These are phyloP conservation scores for Gobionotothen gibberifrons DNA, from an alignment of 2,797 vertebrate genomes.

Conservation along the genomic window DNA sequence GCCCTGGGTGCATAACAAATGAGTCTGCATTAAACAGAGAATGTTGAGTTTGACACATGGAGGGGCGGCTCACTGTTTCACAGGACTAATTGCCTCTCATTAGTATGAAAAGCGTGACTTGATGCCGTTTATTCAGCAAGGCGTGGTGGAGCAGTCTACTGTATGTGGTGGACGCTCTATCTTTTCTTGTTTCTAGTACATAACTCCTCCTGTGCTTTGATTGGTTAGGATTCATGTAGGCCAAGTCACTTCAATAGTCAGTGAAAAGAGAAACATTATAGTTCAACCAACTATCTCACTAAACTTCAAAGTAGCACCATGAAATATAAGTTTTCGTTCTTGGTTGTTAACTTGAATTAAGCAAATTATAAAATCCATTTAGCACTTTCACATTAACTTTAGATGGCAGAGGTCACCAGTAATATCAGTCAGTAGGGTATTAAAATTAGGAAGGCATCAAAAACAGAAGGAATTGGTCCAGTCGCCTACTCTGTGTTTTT, in stretches of 20 bases:
- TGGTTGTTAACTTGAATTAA: not conserved
- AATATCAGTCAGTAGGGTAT: not conserved
- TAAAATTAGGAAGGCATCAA: slow-evolving; percentile 19
- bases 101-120: slow-evolving; percentile 72
- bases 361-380: not conserved
- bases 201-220: not conserved
- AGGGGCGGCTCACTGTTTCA: slow-evolving; percentile 60
- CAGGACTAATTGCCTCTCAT: slow-evolving; percentile 76
- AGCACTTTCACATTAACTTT: not conserved
- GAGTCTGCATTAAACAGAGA: slow-evolving; percentile 67
- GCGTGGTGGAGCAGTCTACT: slow-evolving; percentile 41
- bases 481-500: slow-evolving; percentile 8
- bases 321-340: not conserved
- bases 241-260: not conserved
- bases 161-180: slow-evolving; percentile 16
- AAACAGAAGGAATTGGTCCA: slow-evolving; percentile 12
- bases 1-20: slow-evolving; percentile 68
- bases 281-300: not conserved
- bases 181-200: slow-evolving; percentile 1
- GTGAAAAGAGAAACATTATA: not conserved
- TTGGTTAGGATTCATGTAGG: not conserved
- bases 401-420: not conserved
- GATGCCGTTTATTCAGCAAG: slow-evolving; percentile 50
- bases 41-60: slow-evolving; percentile 67
- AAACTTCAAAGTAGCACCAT: no score